Evolutionary conservation across 1,140 invertebrate species (phyloP).

Genomic region (Stenopsyche tienmushanensis): DNA sequence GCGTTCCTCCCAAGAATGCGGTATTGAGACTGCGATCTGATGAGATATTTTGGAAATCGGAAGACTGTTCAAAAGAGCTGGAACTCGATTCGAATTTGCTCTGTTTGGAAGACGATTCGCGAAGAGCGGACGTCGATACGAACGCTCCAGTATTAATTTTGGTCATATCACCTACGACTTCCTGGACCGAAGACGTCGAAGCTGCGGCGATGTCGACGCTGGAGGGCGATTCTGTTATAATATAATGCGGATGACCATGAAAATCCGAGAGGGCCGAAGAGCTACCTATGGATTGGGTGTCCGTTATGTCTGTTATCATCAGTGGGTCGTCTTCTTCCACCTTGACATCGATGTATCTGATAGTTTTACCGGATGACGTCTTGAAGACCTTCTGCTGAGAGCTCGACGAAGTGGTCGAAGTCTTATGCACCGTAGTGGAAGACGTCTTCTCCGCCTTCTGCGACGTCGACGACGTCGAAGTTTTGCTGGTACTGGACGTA

Average conservation of each 20-base stretch:
- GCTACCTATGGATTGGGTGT: conserved; percentile 52
- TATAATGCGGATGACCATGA: conserved; percentile 55
- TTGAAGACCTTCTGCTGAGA: conserved; percentile 50
- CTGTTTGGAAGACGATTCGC: conserved; percentile 49
- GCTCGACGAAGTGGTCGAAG: conserved; percentile 46
- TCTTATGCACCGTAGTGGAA: conserved; percentile 23
- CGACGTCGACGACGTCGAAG: conserved; percentile 6
- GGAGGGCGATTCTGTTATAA: conserved; percentile 56
- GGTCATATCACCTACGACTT: conserved; percentile 52
- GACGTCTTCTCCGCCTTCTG: conserved; percentile 14
- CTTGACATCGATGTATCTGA: conserved; percentile 55
- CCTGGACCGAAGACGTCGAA: conserved; percentile 45
- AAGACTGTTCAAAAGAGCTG: conserved; percentile 49
- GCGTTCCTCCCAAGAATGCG: conserved; percentile 47
- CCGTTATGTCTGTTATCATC: conserved; percentile 55
- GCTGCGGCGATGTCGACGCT: conserved; percentile 46
- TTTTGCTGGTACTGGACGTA: conserved; percentile 24
- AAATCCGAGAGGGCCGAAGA: conserved; percentile 53
- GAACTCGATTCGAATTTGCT: conserved; percentile 51
- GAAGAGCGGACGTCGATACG: conserved; percentile 48
- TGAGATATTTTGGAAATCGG: conserved; percentile 42
- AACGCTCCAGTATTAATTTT: conserved; percentile 51
- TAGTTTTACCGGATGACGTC: conserved; percentile 53
- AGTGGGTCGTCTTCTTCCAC: conserved; percentile 56
- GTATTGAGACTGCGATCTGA: conserved; percentile 49